phyloP scores from a whole-genome alignment of 2,797 vertebrate species.

The Fringilla coelebs region DNA sequence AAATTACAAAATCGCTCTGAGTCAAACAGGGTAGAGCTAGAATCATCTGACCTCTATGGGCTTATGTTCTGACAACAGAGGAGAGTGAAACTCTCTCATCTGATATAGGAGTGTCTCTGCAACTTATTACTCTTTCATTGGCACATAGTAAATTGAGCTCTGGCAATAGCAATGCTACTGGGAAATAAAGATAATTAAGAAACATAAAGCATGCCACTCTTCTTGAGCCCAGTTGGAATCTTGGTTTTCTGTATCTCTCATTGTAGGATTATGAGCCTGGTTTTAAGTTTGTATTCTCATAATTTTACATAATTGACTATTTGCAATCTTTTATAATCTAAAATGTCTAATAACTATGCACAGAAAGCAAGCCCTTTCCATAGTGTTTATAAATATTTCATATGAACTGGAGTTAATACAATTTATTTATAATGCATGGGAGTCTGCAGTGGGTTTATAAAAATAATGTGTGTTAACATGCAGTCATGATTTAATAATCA shows the following conservation, averaged over 20 bases:
- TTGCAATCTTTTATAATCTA: conserved; percentile 59
- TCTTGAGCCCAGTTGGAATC: conserved; percentile 65
- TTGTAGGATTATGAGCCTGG: conserved; percentile 46
- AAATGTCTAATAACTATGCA: conserved; percentile 64
- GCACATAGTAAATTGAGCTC: conserved; percentile 71
- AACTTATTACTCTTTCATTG: conserved; percentile 72
- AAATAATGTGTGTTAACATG: conserved; percentile 66
- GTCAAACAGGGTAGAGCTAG: conserved; percentile 41
- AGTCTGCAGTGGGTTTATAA: conserved; percentile 54
- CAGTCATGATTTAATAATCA: conserved; percentile 68
- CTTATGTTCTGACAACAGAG: conserved; percentile 64
- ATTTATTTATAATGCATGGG: conserved; percentile 68
- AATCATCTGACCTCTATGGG: conserved; percentile 22
- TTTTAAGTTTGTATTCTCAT: conserved; percentile 54
- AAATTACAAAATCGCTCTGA: not conserved
- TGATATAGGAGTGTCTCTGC: conserved; percentile 64
- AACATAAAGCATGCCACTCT: conserved; percentile 76
- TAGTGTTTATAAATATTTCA: conserved; percentile 73
- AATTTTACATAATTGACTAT: conserved; percentile 60
- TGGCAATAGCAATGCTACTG: conserved; percentile 70
- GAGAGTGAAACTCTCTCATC: conserved; percentile 64
- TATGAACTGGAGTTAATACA: conserved; percentile 55
- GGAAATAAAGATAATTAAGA: conserved; percentile 80
- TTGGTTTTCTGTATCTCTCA: conserved; percentile 52
- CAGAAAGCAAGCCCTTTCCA: conserved; percentile 57